phyloP scores from a whole-genome alignment of 1,140 invertebrate species.

The Pogonomyrmex barbatus region DNA sequence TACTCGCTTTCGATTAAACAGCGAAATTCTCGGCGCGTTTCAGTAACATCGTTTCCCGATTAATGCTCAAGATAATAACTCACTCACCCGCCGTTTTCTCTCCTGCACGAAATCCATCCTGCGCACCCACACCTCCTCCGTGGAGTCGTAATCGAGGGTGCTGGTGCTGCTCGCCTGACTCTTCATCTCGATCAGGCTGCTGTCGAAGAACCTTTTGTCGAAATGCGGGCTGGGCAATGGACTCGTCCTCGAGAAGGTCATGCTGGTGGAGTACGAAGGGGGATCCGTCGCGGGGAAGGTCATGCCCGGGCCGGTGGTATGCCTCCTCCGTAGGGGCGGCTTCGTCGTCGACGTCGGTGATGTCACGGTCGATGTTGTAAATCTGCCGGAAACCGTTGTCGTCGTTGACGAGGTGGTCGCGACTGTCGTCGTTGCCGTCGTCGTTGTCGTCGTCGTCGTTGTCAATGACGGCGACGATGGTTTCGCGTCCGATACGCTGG shows the following conservation, averaged over 20 bases:
- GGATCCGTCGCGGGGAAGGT: slow-evolving; percentile 85
- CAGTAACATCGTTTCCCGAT: slow-evolving; percentile 1
- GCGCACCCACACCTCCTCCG: slow-evolving; percentile 91
- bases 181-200: slow-evolving; percentile 93
- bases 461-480: slow-evolving; percentile 58
- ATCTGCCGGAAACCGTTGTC: slow-evolving; percentile 72
- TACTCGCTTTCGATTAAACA: not conserved
- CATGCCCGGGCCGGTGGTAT: slow-evolving; percentile 84
- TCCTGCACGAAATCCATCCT: slow-evolving; percentile 86
- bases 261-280: slow-evolving; percentile 83
- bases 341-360: slow-evolving; percentile 83
- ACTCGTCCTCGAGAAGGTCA: slow-evolving; percentile 84
- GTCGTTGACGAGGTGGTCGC: not conserved
- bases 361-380: slow-evolving; percentile 81
- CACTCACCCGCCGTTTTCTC: slow-evolving; percentile 82
- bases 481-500: slow-evolving; percentile 79
- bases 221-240: slow-evolving; percentile 89
- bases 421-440: slow-evolving; percentile 18
- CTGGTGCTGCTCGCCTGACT: slow-evolving; percentile 89
- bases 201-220: slow-evolving; percentile 93
- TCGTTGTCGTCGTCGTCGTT: not conserved
- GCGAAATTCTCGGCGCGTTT: not conserved
- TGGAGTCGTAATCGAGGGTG: slow-evolving; percentile 87
- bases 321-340: slow-evolving; percentile 81
- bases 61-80: not conserved